Evolutionary conservation across 2,113 vertebrate genomes (phyloP).

Genomic region (Coreoperca whiteheadi): DNA sequence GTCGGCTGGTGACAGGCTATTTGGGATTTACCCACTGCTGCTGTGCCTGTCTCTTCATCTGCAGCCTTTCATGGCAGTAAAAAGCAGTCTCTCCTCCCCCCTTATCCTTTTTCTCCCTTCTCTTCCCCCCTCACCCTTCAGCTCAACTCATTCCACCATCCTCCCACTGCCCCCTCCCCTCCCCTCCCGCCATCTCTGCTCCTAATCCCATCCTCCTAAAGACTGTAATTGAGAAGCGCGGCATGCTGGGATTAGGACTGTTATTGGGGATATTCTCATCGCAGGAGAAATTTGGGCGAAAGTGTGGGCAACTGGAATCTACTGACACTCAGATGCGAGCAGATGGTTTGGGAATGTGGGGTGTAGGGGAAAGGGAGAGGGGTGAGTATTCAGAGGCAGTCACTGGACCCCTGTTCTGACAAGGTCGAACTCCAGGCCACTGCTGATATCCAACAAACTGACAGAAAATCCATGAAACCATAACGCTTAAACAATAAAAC

Average conservation of each 20-base stretch:
- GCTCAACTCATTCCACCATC: slow-evolving; percentile 69
- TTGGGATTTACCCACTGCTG: slow-evolving; percentile 85
- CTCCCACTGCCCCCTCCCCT: slow-evolving; percentile 39
- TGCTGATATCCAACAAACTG: slow-evolving; percentile 73
- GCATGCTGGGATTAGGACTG: slow-evolving; percentile 84
- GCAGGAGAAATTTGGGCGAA: slow-evolving; percentile 73
- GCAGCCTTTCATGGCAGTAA: slow-evolving; percentile 79
- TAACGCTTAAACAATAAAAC: slow-evolving; percentile 81
- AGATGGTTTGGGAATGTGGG: slow-evolving; percentile 45
- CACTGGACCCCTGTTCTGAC: slow-evolving; percentile 73
- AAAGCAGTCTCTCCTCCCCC: slow-evolving; percentile 69
- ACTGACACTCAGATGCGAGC: slow-evolving; percentile 37
- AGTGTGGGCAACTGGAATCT: slow-evolving; percentile 60
- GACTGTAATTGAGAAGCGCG: slow-evolving; percentile 83
- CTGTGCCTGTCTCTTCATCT: slow-evolving; percentile 81
- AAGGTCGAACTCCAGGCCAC: slow-evolving; percentile 75
- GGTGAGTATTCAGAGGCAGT: slow-evolving; percentile 35
- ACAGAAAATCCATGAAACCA: slow-evolving; percentile 81
- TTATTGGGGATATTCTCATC: slow-evolving; percentile 81
- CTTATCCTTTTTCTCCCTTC: slow-evolving; percentile 56
- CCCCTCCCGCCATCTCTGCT: slow-evolving; percentile 56
- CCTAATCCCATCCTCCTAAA: slow-evolving; percentile 84
- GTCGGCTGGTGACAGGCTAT: slow-evolving; percentile 85
- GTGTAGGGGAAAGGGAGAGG: not conserved
- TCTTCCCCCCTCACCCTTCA: slow-evolving; percentile 51